Conservation (phyloP, 2,113 vertebrate species). For the Oreotrochilus melanogaster region DNA sequence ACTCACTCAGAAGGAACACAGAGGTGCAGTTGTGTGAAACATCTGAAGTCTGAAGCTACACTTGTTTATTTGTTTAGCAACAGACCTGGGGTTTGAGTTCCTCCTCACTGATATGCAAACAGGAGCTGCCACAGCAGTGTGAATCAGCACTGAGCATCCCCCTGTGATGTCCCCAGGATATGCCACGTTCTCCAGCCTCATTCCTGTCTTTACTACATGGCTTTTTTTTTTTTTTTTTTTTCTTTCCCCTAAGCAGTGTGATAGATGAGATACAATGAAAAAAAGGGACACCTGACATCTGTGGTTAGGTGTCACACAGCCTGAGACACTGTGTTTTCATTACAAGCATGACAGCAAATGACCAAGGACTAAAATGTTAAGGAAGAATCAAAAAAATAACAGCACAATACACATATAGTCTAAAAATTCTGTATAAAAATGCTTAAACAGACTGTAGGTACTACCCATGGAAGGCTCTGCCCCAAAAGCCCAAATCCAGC, state of each 20-base stretch:
- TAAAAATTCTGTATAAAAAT: not conserved
- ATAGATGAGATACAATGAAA: not conserved
- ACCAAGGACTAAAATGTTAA: not conserved
- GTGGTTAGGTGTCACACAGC: not conserved
- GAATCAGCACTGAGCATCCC: not conserved
- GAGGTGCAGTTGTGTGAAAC: not conserved
- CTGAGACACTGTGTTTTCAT: not conserved
- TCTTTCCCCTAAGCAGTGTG: not conserved
- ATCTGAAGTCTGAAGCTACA: not conserved
- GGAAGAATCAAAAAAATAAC: not conserved
- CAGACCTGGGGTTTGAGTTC: not conserved
- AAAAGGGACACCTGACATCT: not conserved
- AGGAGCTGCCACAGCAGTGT: rapidly evolving
- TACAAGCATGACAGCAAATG: not conserved
- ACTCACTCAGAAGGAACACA: not conserved
- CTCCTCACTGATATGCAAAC: not conserved
- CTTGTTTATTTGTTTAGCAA: not conserved
- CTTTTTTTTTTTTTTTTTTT: not conserved
- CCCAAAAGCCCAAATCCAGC: not conserved
- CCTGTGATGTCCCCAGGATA: not conserved
- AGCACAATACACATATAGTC: rapidly evolving
- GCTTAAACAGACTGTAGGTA: not conserved
- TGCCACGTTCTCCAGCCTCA: not conserved
- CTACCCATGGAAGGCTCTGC: not conserved
- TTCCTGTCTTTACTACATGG: not conserved